Evolutionary conservation across 2,797 vertebrate genomes (phyloP).

Genomic region (Trachurus trachurus): DNA sequence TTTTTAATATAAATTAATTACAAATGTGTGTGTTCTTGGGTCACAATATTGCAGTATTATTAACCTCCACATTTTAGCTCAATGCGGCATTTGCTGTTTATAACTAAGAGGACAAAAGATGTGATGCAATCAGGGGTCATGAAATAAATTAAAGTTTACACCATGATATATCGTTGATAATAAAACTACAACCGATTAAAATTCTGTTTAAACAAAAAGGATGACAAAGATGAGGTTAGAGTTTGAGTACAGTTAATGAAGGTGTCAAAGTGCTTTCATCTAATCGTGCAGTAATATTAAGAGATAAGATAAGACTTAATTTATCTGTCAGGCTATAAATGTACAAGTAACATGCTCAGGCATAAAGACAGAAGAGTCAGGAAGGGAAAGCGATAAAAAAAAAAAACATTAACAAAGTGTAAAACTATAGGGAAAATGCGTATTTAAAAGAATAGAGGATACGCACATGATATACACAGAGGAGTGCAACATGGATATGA

Average conservation of each 20-base stretch:
- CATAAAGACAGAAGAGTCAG: too few relatives aligned
- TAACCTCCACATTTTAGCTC: not conserved
- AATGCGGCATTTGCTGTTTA: not conserved
- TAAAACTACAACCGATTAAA: not conserved
- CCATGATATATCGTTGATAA: not conserved
- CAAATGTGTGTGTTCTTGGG: not conserved
- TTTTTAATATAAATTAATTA: not conserved
- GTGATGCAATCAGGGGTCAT: not conserved
- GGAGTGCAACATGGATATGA: too few relatives aligned
- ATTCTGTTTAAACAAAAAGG: not conserved
- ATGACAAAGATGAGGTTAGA: not conserved
- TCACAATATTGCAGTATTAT: not conserved
- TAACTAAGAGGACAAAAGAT: not conserved
- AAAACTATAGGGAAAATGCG: too few relatives aligned
- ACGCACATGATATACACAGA: too few relatives aligned
- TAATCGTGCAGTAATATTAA: too few relatives aligned
- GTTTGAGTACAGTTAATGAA: not conserved
- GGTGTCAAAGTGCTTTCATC: not conserved
- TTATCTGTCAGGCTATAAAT: too few relatives aligned
- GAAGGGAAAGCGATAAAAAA: too few relatives aligned
- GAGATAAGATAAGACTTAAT: too few relatives aligned
- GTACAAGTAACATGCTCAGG: too few relatives aligned
- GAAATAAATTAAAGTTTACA: not conserved
- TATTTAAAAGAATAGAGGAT: too few relatives aligned
- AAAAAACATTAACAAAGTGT: too few relatives aligned